Conservation (phyloP, 2,797 vertebrate genomes). For the Psittacula derbiana region DNA sequence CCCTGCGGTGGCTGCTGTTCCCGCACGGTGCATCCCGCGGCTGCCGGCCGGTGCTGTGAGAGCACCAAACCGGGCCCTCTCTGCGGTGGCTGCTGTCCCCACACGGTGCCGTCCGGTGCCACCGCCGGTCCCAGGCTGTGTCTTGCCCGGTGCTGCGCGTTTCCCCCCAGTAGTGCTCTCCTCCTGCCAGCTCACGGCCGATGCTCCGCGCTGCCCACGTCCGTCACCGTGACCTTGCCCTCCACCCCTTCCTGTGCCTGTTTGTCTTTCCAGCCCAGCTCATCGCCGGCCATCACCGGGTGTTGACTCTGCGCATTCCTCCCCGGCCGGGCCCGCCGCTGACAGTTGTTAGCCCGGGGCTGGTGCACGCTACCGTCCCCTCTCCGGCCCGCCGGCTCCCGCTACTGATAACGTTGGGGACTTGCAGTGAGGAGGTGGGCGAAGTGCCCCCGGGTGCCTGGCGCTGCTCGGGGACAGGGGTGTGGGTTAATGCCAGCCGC, state of each 20-base stretch:
- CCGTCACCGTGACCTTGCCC: background rate
- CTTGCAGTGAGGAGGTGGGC: background rate
- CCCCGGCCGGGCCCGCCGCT: background rate
- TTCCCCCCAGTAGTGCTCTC: background rate
- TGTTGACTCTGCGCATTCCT: constrained; percentile 17
- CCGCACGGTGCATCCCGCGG: background rate
- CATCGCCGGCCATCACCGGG: background rate
- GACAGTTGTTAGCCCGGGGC: background rate
- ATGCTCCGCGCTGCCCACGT: background rate
- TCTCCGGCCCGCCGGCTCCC: rapidly evolving
- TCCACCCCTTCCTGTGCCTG: background rate
- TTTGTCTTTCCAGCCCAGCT: constrained; percentile 42
- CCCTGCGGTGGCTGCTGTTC: background rate
- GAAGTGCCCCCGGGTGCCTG: background rate
- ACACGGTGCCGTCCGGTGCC: background rate
- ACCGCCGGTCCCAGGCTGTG: background rate
- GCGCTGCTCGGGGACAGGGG: rapidly evolving
- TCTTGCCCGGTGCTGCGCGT: background rate
- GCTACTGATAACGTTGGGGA: background rate
- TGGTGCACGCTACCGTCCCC: background rate
- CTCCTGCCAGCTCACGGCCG: rapidly evolving
- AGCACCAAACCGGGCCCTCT: background rate
- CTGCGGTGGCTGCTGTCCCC: background rate
- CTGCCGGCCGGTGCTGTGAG: background rate
- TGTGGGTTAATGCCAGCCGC: background rate